Evolutionary conservation across 2,113 vertebrate species (phyloP), one percentile per base, ranked within the genome.

Genomic region (Canis aureus): DNA sequence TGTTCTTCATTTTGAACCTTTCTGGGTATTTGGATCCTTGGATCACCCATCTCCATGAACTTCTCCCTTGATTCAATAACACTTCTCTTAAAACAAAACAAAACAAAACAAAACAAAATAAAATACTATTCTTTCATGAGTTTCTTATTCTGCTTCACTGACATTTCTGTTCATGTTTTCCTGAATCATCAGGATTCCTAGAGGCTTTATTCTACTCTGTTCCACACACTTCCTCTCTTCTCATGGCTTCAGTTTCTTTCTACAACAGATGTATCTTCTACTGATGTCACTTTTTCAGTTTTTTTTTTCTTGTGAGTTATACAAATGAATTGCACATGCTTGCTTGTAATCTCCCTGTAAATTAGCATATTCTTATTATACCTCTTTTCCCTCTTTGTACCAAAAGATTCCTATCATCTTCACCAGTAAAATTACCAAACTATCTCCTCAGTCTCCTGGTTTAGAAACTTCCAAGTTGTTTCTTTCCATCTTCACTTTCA

Each of bases 311-410:
- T 87, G 27, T 25, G 51, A 82, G 25, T 82, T 87, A 88, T 95
- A 83, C 11, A 83, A 49, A 69, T 49, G 62, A 60, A 83, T 91
- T 92, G 83, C 38, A 83, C 74, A 96, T 83, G 51, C 20, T 35
- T 95, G 9, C n/a, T 43, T 64, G 16, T 55, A 69, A 55, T 90
- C 71, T 83, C 25, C 76, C 83, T n/a, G 27, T 53, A 78, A 88
- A 53, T 8, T 15, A 83, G 11, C 11, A 27, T 22, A 16, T 22
- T 88, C 25, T 78, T 67, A 66, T 55, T 86, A 69, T 55, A 8
- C 19, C 4, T 67, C 25, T 25, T 13, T 64, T 43, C 15, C 10
- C 7, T 32, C 29, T n/a, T 32, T 38, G 2, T 32, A 82, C 29
- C 71, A 43, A 60, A 81, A 82, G 20, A 38, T 25, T 69, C 23